phyloP scores from a whole-genome alignment of 2,113 vertebrate species.

The Eptesicus fuscus region DNA sequence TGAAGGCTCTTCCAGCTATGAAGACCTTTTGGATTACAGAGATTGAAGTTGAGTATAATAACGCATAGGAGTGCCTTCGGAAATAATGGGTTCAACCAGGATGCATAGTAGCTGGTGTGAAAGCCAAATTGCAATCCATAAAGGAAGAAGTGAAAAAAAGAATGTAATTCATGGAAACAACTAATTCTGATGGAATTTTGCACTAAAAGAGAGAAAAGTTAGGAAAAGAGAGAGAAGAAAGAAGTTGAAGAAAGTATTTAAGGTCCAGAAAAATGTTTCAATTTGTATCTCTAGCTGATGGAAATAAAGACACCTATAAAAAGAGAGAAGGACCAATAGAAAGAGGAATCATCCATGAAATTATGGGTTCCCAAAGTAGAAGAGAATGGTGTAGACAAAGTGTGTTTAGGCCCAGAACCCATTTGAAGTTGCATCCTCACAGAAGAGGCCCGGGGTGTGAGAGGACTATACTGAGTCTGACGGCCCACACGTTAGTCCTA shows the following conservation, averaged over 20 bases:
- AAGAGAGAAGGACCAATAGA: not conserved
- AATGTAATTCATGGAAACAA: not conserved
- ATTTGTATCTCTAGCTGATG: not conserved
- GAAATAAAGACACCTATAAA: not conserved
- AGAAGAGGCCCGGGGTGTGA: not conserved
- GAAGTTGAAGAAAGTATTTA: not conserved
- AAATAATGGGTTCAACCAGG: not conserved
- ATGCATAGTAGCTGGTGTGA: not conserved
- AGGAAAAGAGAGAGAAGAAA: not conserved
- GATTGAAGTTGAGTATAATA: not conserved
- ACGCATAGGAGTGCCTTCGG: not conserved
- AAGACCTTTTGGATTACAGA: not conserved
- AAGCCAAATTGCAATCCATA: not conserved
- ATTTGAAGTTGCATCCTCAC: not conserved
- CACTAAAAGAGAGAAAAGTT: too few species aligned
- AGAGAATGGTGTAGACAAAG: not conserved
- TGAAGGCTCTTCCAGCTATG: not conserved
- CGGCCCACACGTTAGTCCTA: not conserved
- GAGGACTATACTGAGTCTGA: not conserved
- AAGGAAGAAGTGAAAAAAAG: not conserved
- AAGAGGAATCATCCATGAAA: not conserved
- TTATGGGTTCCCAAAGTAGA: not conserved
- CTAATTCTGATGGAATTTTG: not conserved
- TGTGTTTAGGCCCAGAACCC: not conserved
- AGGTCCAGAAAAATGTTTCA: not conserved